phyloP scores from a whole-genome alignment of 2,797 vertebrate genomes.

The Acanthopagrus latus region DNA sequence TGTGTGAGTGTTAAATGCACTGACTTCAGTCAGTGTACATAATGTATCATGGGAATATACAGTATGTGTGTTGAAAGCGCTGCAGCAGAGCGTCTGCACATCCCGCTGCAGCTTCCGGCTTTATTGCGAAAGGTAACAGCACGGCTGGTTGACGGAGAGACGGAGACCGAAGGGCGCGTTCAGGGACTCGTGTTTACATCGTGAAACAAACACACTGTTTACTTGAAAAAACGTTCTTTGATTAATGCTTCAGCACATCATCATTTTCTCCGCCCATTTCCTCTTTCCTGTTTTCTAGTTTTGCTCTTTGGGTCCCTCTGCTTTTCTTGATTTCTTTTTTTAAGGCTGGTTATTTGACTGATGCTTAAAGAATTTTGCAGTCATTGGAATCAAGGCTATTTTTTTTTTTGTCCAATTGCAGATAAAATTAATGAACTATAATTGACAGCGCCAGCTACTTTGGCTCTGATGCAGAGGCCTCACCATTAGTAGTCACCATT shows the following conservation, averaged over 20 bases:
- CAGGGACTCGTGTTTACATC: background rate
- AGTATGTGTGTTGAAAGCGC: conserved; percentile 13
- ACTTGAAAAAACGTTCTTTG: background rate
- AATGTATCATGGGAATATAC: conserved; percentile 39
- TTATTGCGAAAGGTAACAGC: conserved; percentile 16
- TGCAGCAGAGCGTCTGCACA: conserved; percentile 4
- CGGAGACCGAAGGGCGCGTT: background rate
- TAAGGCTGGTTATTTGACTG: no score
- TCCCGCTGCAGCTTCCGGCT: conserved; percentile 25
- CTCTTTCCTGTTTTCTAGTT: no score
- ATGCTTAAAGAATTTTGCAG: no score
- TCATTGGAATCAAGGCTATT: no score
- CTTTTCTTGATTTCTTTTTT: no score
- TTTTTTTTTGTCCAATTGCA: no score
- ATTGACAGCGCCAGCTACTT: no score
- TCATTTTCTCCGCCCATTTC: no score
- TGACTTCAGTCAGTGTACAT: conserved; percentile 34
- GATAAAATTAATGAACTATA: no score
- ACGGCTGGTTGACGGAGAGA: background rate
- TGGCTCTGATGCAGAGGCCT: no score
- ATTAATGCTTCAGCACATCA: background rate
- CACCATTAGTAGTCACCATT: no score
- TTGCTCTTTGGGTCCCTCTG: no score
- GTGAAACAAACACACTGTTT: background rate
- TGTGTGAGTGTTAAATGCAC: conserved; percentile 35